These are phyloP conservation scores for Puntigrus tetrazona DNA, from an alignment of 2,113 vertebrate species.

Conservation along the genomic window DNA sequence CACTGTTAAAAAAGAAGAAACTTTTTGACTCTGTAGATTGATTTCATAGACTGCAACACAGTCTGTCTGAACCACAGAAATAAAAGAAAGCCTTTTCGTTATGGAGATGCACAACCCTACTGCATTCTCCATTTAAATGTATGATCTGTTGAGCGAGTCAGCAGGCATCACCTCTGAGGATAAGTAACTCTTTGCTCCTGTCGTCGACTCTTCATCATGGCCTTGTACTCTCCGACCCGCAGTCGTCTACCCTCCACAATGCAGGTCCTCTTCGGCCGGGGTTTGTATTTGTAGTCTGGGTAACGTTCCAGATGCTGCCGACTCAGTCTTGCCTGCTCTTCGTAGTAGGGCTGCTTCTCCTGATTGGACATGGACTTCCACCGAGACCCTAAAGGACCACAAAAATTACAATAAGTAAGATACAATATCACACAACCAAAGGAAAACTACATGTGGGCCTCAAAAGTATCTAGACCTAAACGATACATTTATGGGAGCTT, in stretches of 20 bases:
- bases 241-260: conserved; percentile 95
- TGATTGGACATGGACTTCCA: conserved; percentile 98
- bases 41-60: no score
- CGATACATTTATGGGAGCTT: background rate
- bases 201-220: conserved; percentile 93
- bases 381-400: conserved; percentile 80
- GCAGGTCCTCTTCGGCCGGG: conserved; percentile 94
- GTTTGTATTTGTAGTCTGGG: conserved; percentile 97
- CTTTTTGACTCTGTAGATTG: no score
- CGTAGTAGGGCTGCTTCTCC: conserved; percentile 98
- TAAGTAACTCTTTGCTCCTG: conserved; percentile 89
- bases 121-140: background rate
- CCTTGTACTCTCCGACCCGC: conserved; percentile 98
- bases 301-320: conserved; percentile 97
- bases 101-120: no score
- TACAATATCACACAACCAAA: background rate
- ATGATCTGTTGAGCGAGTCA: background rate
- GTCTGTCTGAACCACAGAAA: no score
- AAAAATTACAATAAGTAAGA: background rate
- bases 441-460: background rate
- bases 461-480: background rate
- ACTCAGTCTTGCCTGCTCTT: conserved; percentile 95
- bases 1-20: no score
- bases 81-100: no score
- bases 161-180: conserved; percentile 79